Percentiles rank a stretch among this genome's conserved stretches.
Evolutionary conservation across 2,797 vertebrate species (phyloP).

Genomic region (Chanos chanos): DNA sequence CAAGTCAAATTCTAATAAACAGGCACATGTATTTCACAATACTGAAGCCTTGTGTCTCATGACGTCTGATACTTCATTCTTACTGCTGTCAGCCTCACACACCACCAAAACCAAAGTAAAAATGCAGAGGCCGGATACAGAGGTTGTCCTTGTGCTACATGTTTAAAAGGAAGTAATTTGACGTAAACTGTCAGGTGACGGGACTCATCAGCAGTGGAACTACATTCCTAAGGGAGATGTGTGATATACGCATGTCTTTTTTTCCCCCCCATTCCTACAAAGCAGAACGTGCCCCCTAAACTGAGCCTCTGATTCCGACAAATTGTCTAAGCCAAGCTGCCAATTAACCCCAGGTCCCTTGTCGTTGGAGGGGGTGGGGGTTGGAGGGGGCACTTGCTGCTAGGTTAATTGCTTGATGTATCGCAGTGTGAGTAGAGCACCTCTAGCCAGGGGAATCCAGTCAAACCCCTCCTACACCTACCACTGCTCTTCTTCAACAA

Average conservation of each 20-base stretch:
- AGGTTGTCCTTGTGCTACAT: slow-evolving; percentile 35
- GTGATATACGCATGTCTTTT: slow-evolving; percentile 34
- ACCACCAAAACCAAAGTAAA: too few species aligned
- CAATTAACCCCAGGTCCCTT: slow-evolving; percentile 79
- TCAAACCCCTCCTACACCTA: too few species aligned
- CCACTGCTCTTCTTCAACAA: not conserved
- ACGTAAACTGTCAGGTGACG: slow-evolving; percentile 43
- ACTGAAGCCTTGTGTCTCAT: too few species aligned
- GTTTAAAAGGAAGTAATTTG: slow-evolving; percentile 40
- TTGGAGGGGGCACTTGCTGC: slow-evolving; percentile 70
- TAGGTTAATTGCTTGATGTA: slow-evolving; percentile 88
- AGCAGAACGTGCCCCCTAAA: slow-evolving; percentile 65
- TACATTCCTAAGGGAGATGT: slow-evolving; percentile 32
- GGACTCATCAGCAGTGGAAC: slow-evolving; percentile 37
- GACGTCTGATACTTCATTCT: too few species aligned
- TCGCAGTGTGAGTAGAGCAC: slow-evolving; percentile 63
- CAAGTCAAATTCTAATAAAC: too few species aligned
- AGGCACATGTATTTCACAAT: too few species aligned
- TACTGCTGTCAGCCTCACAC: too few species aligned
- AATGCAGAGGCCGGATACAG: slow-evolving; percentile 22
- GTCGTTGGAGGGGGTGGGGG: slow-evolving; percentile 64
- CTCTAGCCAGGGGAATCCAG: slow-evolving; percentile 30
- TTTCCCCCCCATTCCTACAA: slow-evolving; percentile 34
- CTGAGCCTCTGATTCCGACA: slow-evolving; percentile 75
- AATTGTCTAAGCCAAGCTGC: slow-evolving; percentile 83